Evolutionary conservation across 2,797 vertebrate genomes (phyloP).

Genomic region (Menidia menidia): DNA sequence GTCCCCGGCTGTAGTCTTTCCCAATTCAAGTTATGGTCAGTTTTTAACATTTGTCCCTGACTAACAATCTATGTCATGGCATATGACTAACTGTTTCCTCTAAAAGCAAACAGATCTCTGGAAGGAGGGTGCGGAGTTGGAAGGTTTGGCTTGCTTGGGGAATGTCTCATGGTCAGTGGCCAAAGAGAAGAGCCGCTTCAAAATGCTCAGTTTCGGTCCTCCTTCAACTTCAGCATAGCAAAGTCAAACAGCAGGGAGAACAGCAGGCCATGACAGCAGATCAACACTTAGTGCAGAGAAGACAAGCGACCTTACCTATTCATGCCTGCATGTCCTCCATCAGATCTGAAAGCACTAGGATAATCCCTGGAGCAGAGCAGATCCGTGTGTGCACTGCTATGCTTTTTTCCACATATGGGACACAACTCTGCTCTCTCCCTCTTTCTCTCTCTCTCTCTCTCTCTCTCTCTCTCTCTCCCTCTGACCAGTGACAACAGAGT

Average conservation of each 20-base stretch:
- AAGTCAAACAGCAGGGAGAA: slow-evolving; percentile 50
- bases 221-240: slow-evolving; percentile 60
- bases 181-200: slow-evolving; percentile 44
- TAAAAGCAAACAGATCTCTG: slow-evolving; percentile 51
- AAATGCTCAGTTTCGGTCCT: slow-evolving; percentile 34
- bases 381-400: slow-evolving; percentile 74
- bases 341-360: slow-evolving; percentile 74
- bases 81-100: slow-evolving; percentile 58
- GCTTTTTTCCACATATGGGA: slow-evolving; percentile 86
- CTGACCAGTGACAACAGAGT: slow-evolving; percentile 82
- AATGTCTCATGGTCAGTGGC: slow-evolving; percentile 48
- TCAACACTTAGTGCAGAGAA: slow-evolving; percentile 59
- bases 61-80: slow-evolving; percentile 36
- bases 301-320: slow-evolving; percentile 79
- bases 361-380: slow-evolving; percentile 82
- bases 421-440: slow-evolving; percentile 65
- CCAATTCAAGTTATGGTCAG: slow-evolving; percentile 60
- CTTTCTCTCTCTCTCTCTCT: slow-evolving; percentile 35
- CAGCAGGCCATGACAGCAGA: slow-evolving; percentile 55
- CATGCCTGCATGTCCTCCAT: slow-evolving; percentile 82
- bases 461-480: slow-evolving; percentile 51
- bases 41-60: slow-evolving; percentile 61
- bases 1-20: slow-evolving; percentile 20
- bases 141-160: slow-evolving; percentile 24
- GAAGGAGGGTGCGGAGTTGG: slow-evolving; percentile 5